phyloP scores from a whole-genome alignment of 2,113 vertebrate genomes.

The Edolisoma coerulescens region DNA sequence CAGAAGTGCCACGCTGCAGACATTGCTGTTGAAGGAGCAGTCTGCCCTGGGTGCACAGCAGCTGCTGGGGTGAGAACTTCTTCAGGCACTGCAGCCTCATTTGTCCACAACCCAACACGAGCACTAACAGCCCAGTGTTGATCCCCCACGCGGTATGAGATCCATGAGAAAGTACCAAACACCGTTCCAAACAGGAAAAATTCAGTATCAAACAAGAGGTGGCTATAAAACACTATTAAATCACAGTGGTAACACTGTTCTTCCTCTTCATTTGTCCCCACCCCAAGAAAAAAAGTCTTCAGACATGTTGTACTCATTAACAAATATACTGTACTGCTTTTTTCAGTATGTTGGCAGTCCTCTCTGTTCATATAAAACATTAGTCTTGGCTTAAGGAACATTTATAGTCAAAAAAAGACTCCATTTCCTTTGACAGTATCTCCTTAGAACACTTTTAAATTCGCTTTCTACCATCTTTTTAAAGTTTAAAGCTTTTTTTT shows the following conservation, averaged over 20 bases:
- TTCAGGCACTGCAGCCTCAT: background rate
- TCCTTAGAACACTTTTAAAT: background rate
- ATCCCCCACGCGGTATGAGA: background rate
- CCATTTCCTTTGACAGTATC: background rate
- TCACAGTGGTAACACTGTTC: background rate
- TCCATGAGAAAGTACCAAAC: background rate
- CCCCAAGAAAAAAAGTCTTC: background rate
- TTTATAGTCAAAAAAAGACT: background rate
- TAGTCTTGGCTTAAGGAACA: background rate
- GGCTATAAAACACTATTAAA: background rate
- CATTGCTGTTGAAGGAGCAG: background rate
- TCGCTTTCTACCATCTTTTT: background rate
- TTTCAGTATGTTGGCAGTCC: background rate
- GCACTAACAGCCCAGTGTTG: background rate
- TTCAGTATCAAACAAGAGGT: background rate
- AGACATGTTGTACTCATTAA: background rate
- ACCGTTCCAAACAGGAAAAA: background rate
- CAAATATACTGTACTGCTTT: background rate
- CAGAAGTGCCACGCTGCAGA: background rate
- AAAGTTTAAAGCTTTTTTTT: background rate
- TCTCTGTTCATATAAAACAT: background rate
- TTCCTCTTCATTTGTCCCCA: background rate
- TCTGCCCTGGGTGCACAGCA: background rate
- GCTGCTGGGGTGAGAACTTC: background rate
- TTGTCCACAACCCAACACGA: fast-evolving